Percentiles rank a stretch among this genome's conserved stretches.
Evolutionary conservation across 2,797 vertebrate genomes (phyloP).

Genomic region (Heteromormyrus szaboi): DNA sequence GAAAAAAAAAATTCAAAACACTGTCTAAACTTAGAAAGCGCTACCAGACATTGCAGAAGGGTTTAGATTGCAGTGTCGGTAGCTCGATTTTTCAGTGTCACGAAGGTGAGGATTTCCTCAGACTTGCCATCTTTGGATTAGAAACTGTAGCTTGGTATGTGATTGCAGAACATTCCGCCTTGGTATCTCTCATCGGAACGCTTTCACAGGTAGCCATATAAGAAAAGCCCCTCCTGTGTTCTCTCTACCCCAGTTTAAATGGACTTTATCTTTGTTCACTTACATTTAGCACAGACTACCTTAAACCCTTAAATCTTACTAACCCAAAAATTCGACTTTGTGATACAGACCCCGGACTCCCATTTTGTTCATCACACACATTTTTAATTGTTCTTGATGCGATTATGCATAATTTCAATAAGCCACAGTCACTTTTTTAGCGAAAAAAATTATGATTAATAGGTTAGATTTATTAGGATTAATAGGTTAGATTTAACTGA

Average conservation of each 20-base stretch:
- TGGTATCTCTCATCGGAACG: background rate
- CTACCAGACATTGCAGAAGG: background rate
- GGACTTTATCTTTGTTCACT: background rate
- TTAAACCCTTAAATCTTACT: background rate
- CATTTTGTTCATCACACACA: background rate
- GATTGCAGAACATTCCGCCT: background rate
- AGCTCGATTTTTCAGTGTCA: background rate
- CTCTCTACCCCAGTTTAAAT: background rate
- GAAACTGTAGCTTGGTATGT: background rate
- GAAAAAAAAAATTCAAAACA: background rate
- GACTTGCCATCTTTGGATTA: background rate
- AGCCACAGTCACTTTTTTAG: background rate
- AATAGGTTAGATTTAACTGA: background rate
- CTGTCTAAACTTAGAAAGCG: background rate
- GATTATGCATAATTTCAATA: background rate
- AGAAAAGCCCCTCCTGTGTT: background rate
- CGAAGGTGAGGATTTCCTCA: background rate
- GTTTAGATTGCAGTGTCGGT: background rate
- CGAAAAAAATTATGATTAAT: background rate
- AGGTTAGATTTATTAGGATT: background rate
- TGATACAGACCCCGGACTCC: background rate
- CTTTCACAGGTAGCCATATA: background rate
- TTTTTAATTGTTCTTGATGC: background rate
- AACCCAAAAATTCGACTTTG: background rate
- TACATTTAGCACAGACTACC: background rate